These are phyloP conservation scores for Oeneis ivallda DNA, from an alignment of 2,888 invertebrate species.

Conservation along the genomic window DNA sequence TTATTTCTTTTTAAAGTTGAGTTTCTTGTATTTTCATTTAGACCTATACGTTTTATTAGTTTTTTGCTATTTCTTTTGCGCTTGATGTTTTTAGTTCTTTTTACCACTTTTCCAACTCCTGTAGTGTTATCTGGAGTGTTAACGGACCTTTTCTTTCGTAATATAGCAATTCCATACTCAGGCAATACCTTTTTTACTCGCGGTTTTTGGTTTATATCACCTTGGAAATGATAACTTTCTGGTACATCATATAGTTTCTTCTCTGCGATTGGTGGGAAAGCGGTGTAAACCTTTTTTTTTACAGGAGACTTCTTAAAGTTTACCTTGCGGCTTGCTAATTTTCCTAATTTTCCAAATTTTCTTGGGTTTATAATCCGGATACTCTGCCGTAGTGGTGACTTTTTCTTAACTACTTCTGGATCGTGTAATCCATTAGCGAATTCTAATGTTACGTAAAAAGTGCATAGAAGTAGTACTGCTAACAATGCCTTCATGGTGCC, in stretches of 20 bases:
- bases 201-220: constrained; percentile 45
- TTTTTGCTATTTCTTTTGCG: constrained; percentile 2
- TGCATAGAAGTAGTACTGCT: constrained; percentile 28
- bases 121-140: constrained; percentile 3
- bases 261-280: constrained; percentile 46
- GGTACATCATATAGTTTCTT: constrained; percentile 41
- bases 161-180: constrained; percentile 25
- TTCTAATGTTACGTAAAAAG: constrained; percentile 32
- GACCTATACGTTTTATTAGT: constrained; percentile 9
- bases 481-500: constrained; percentile 37
- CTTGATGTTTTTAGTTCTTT: not conserved
- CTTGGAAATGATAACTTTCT: constrained; percentile 54
- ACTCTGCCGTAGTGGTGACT: constrained; percentile 43
- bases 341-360: constrained; percentile 45
- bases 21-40: not conserved
- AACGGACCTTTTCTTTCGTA: constrained; percentile 36
- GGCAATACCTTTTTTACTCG: constrained; percentile 54
- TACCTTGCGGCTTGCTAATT: constrained; percentile 24
- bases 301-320: constrained; percentile 26
- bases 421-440: constrained; percentile 30
- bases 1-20: constrained; percentile 5
- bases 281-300: constrained; percentile 49
- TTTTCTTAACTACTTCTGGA: constrained; percentile 44
- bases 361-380: constrained; percentile 51
- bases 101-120: not conserved